Evolutionary conservation across 2,113 vertebrate genomes (phyloP), one percentile per base, ranked within the genome.

Genomic region (Gadus chalcogrammus): DNA sequence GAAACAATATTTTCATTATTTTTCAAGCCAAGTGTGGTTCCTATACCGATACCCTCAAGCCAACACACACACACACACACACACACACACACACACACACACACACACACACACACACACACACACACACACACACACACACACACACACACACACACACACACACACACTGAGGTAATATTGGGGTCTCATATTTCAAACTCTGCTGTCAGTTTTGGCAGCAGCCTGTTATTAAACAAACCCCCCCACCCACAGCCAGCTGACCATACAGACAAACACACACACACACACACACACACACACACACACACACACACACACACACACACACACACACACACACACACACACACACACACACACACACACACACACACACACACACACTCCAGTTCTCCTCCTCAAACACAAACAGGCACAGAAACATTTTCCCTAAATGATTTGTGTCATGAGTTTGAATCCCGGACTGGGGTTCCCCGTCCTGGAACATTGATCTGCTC

Each of bases 181-280:
- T 65, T 64, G 22, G 70, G 8, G 62, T 64, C 70, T 83, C 77
- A 73, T 55, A 81, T 87, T 76, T 88, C 78, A 82, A 78, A 68
- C 77, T 53, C 7, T 35, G 65, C 73, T 76, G 82, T 80, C 66
- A 83, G 74, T 85, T 88, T 85, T 69, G 76, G 66, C 79, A 76
- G 55, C 75, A 27, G 12, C 61, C 69, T 72, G 87, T 79, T 70
- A 76, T 72, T 60, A 84, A 73, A 82, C 82, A 76, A 74, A 69
- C 68, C 68, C 75, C 64, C 67, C 42, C 73, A 71, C 70, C 74
- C 73, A 71, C 70, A 72, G 75, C 79, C 78, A 81, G 63, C 70
- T 67, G n/a, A 31, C 56, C 55, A 58, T 28, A 52, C 42, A 42
- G 16, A 65, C 31, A 65, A 5, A 42, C 31, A 65, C 64, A 65